Percentiles rank a stretch among this genome's conserved stretches.
These are phyloP conservation scores for Tachina grossa DNA, from an alignment of 2,888 invertebrate species.

Conservation along the genomic window DNA sequence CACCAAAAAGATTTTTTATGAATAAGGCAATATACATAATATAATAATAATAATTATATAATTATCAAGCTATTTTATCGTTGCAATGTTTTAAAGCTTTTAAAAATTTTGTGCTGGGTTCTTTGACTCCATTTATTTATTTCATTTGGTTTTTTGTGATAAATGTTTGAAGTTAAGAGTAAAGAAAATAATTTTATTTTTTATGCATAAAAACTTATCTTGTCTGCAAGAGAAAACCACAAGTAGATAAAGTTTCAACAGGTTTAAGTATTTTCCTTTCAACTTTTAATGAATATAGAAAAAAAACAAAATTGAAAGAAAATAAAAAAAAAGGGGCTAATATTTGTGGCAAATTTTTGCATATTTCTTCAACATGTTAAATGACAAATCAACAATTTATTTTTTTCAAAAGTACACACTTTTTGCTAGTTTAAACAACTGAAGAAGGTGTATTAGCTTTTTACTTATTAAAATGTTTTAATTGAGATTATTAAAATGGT, in stretches of 20 bases:
- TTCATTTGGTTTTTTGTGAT: background rate
- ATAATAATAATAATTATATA: too few species aligned
- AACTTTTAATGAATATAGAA: background rate
- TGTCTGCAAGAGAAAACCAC: conserved; percentile 1
- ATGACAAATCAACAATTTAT: background rate
- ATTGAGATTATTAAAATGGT: background rate
- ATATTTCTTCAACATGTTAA: background rate
- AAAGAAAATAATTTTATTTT: background rate
- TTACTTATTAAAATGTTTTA: background rate
- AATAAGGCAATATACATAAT: too few species aligned
- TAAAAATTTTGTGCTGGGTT: conserved; percentile 5
- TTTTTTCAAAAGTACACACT: background rate
- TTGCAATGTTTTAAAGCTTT: too few species aligned
- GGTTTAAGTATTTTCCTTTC: conserved; percentile 9
- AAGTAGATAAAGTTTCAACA: conserved; percentile 38
- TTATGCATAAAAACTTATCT: conserved; percentile 27
- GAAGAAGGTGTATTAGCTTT: background rate
- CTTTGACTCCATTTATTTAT: background rate
- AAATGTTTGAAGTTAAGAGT: conserved; percentile 11
- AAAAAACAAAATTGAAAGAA: too few species aligned
- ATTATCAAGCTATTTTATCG: too few species aligned
- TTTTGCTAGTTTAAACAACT: background rate
- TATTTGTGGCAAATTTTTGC: conserved; percentile 14
- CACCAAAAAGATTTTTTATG: too few species aligned
- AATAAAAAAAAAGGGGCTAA: background rate